Evolutionary conservation across 2,888 invertebrate genomes (phyloP).

Genomic region (Dolichopus griseipennis): DNA sequence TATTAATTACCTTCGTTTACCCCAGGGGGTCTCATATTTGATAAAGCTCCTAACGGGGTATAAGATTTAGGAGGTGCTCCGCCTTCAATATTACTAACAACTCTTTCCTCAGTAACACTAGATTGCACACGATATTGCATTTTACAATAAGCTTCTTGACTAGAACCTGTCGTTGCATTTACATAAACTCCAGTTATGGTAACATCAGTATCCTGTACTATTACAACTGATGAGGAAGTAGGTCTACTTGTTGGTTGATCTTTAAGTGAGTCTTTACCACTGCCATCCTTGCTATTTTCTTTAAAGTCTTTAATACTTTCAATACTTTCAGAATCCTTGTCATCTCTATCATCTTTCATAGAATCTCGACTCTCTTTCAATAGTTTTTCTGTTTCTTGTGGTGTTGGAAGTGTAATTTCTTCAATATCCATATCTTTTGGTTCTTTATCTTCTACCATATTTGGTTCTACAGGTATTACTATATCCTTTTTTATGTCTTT

Average conservation of each 20-base stretch:
- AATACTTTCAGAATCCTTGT: constrained; percentile 36
- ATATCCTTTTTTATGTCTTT: constrained; percentile 10
- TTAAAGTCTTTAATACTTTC: constrained; percentile 37
- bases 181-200: constrained; percentile 81
- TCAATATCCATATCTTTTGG: constrained; percentile 15
- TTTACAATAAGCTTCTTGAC: constrained; percentile 74
- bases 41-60: constrained; percentile 72
- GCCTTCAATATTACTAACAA: constrained; percentile 48
- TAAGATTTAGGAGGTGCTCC: constrained; percentile 54
- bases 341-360: constrained; percentile 25
- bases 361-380: constrained; percentile 22
- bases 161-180: constrained; percentile 62
- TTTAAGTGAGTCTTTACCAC: constrained; percentile 23
- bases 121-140: constrained; percentile 85
- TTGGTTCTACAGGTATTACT: constrained; percentile 11
- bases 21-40: constrained; percentile 79
- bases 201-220: constrained; percentile 77
- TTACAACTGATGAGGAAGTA: constrained; percentile 57
- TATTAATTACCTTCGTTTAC: constrained; percentile 44
- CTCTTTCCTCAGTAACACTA: constrained; percentile 77
- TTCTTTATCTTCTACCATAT: constrained; percentile 16
- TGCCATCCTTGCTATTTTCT: constrained; percentile 15
- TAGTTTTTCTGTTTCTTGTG: constrained; percentile 22
- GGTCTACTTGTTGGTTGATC: constrained; percentile 38
- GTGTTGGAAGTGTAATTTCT: constrained; percentile 8